phyloP scores from a whole-genome alignment of 2,113 vertebrate genomes.

The Pollimyrus isidori region DNA sequence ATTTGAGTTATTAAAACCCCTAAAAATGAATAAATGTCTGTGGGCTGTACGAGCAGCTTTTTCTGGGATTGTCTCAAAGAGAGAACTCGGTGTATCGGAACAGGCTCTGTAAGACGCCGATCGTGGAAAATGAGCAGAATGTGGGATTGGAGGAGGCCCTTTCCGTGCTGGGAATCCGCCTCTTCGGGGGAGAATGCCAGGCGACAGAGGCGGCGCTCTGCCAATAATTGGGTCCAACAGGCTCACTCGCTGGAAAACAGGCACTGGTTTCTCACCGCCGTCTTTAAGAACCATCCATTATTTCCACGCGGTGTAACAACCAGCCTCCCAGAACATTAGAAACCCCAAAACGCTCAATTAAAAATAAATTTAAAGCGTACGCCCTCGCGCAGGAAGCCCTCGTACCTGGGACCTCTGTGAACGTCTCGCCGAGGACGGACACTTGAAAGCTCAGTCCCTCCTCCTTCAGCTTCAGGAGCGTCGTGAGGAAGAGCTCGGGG shows the following conservation, averaged over 20 bases:
- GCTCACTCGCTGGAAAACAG: slow-evolving; percentile 74
- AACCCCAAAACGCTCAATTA: slow-evolving; percentile 49
- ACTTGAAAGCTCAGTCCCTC: slow-evolving; percentile 67
- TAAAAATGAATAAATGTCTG: background rate
- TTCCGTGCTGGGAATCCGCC: slow-evolving; percentile 63
- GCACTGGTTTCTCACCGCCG: slow-evolving; percentile 65
- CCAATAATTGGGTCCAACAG: slow-evolving; percentile 76
- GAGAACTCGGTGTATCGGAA: slow-evolving; percentile 20
- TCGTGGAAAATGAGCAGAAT: slow-evolving; percentile 54
- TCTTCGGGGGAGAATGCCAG: slow-evolving; percentile 67
- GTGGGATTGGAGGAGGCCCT: slow-evolving; percentile 56
- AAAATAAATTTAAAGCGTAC: slow-evolving; percentile 5
- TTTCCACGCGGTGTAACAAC: slow-evolving; percentile 67
- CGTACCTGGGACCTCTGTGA: slow-evolving; percentile 83
- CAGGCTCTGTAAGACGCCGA: slow-evolving; percentile 59
- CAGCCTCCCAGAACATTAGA: slow-evolving; percentile 67
- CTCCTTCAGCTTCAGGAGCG: slow-evolving; percentile 76
- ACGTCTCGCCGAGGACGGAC: slow-evolving; percentile 87
- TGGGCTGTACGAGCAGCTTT: slow-evolving; percentile 14
- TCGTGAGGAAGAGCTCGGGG: slow-evolving; percentile 84
- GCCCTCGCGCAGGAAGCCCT: slow-evolving; percentile 26
- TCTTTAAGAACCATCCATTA: slow-evolving; percentile 71
- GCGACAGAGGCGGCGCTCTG: slow-evolving; percentile 70
- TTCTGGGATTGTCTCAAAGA: slow-evolving; percentile 28
- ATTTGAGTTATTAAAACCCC: background rate